Conservation (phyloP, 2,888 invertebrate species). For the Apamea sordens region DNA sequence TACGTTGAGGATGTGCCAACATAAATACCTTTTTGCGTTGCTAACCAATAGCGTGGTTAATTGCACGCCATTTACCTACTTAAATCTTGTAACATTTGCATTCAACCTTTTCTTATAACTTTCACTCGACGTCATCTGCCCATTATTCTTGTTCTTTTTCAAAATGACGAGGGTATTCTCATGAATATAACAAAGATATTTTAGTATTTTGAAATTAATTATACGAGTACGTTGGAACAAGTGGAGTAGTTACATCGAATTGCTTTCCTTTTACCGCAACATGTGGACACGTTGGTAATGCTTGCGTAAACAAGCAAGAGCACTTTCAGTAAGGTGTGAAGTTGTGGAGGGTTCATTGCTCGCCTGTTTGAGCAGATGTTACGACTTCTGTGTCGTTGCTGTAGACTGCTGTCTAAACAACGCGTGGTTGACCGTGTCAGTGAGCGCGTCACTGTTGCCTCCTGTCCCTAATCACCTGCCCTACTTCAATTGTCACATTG, state of each 20-base stretch:
- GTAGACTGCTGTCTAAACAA: slow-evolving; percentile 59
- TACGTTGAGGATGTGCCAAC: slow-evolving; percentile 49
- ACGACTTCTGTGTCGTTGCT: slow-evolving; percentile 61
- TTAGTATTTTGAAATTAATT: slow-evolving; percentile 4
- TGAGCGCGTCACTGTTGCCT: slow-evolving; percentile 48
- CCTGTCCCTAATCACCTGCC: slow-evolving; percentile 47
- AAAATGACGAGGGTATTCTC: slow-evolving; percentile 23
- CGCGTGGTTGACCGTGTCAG: slow-evolving; percentile 68
- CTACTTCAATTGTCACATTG: slow-evolving; percentile 49
- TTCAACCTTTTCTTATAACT: slow-evolving; percentile 62
- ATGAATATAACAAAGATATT: slow-evolving; percentile 5
- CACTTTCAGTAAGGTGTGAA: slow-evolving; percentile 80
- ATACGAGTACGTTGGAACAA: slow-evolving; percentile 1
- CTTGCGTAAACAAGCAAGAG: slow-evolving; percentile 76
- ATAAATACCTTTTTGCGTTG: slow-evolving; percentile 49
- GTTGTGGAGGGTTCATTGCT: slow-evolving; percentile 80
- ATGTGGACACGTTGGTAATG: slow-evolving; percentile 69
- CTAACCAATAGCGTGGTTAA: slow-evolving; percentile 55
- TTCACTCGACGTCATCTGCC: slow-evolving; percentile 46
- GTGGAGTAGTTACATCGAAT: slow-evolving; percentile 2
- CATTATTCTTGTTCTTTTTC: slow-evolving; percentile 37
- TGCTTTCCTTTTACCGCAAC: slow-evolving; percentile 15
- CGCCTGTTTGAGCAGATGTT: slow-evolving; percentile 81
- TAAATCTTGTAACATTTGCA: slow-evolving; percentile 63
- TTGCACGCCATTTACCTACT: slow-evolving; percentile 64